Base-by-base conservation (phyloP, 2,888 invertebrate species). In the Drosophila stalkeri region DNA sequence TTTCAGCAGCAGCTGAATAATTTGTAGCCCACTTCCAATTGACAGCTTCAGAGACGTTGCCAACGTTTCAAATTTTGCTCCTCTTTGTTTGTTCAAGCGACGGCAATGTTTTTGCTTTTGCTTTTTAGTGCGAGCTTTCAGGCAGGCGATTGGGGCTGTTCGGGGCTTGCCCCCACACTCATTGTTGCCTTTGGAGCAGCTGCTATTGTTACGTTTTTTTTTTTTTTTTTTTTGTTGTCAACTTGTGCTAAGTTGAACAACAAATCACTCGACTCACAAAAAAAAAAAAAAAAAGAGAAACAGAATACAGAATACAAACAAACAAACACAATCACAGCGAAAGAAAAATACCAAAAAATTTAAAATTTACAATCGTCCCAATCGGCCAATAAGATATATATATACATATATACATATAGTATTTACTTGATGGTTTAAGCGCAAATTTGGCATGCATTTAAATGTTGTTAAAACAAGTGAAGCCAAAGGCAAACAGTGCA, bases 131-230 rank as follows among this genome's bases (percentile, higher is more conserved):
- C n/a, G 18, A 37, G 37, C 52, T 54, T 54, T 51, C 51, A 51
- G 51, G 9, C 43, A 41, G 41, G 18, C 41, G 41, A 23, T 11
- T 27, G 51, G 54, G 54, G 23, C 47, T n/a, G 27, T 6, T 27
- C 4, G 23, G 23, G 33, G 41, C n/a, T 18, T 4, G 23, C 41
- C 7, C 7, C 39, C 43, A 11, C 60, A 55, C 56, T 71, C 71
- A 78, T 75, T 89, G 90, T 85, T 90, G 88, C 86, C 79, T 74
- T 87, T 85, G 90, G 82, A 88, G 68, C 85, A 90, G 90, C 90
- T 85, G 85, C 72, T 70, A 69, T 85, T 90, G 89, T 79, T 88
- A 69, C 77, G 31, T 18, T 18, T 18, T 49, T 31, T 79, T 31
- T 31, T 77, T 77, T 37, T 5, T 16, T 39, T n/a, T 4, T 37